These are phyloP conservation scores for Xenopus borealis DNA, from an alignment of 2,113 vertebrate genomes.

Conservation along the genomic window DNA sequence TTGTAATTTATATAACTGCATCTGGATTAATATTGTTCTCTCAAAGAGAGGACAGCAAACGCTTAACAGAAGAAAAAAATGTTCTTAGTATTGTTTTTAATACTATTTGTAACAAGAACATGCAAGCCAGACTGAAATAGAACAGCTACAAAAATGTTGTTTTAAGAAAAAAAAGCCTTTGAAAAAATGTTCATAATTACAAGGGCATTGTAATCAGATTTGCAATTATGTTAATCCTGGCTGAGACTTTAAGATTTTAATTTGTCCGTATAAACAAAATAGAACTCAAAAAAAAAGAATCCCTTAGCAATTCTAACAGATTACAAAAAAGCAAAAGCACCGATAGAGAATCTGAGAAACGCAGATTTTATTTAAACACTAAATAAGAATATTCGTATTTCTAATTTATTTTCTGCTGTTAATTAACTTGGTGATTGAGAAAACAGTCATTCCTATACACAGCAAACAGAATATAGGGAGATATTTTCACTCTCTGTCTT, in stretches of 20 bases:
- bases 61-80: too few species aligned
- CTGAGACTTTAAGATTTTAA: constrained; percentile 61
- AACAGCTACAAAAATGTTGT: too few species aligned
- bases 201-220: constrained; percentile 56
- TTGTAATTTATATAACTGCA: too few species aligned
- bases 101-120: too few species aligned
- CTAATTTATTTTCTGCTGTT: constrained; percentile 34
- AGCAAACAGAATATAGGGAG: constrained; percentile 68
- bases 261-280: constrained; percentile 55
- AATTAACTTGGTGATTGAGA: constrained; percentile 52
- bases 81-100: too few species aligned
- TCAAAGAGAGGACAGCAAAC: too few species aligned
- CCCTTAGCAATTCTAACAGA: constrained; percentile 16
- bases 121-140: too few species aligned
- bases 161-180: too few species aligned
- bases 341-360: constrained; percentile 5
- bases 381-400: constrained; percentile 38
- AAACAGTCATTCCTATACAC: constrained; percentile 60
- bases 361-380: constrained; percentile 21
- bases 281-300: constrained; percentile 26
- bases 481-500: constrained; percentile 67
- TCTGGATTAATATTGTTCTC: too few species aligned
- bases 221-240: constrained; percentile 67
- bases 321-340: constrained; percentile 12
- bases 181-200: neutral